Evolutionary conservation across 2,888 invertebrate genomes (phyloP), one percentile per base, ranked within the genome.

Genomic region (Drepanosiphum platanoidis): DNA sequence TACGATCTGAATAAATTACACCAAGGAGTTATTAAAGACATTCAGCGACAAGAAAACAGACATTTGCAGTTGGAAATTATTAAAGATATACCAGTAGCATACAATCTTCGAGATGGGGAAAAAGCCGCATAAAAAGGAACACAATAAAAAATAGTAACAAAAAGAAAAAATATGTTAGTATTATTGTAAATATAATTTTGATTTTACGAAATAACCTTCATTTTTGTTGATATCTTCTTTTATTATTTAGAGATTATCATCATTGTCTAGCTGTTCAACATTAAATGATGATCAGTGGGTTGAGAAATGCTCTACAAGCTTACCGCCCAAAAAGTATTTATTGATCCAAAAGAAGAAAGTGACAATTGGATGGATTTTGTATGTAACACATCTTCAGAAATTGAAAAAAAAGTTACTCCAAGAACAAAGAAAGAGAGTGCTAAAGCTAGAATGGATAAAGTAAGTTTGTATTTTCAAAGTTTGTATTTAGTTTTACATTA

Each of bases 301-400:
- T 9, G 94, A 94, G 89, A 80, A 78, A 36, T 11, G 2, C 34
- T 3, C 27, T n/a, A 92, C 92, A 87, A 86, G 86, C 30, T 18
- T 66, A 30, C 15, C 84, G 66, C 72, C 79, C 36, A 68, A 52
- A 15, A 61, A n/a, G 61, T 68, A 77, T 68, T 74, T 83, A 84
- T 87, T 86, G 72, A 87, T 87, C 70, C 87, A 79, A 88, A 86
- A 34, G 58, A 58, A 11, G 89, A 91, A 88, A 91, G 94, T 86
- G 95, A 96, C 78, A 93, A 94, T 88, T 96, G 96, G 96, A 95
- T 96, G 95, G 72, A 88, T 89, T 18, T 90, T 91, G 0, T 90
- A 3, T 74, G 84, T 8, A 79, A 79, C 15, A 72, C 66, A 58
- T 58, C 90, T 86, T 88, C 90, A 61, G 90, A 91, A 71, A 82